Base-by-base conservation (phyloP, 1,140 invertebrate genomes). In the Calliopsis andreniformis region DNA sequence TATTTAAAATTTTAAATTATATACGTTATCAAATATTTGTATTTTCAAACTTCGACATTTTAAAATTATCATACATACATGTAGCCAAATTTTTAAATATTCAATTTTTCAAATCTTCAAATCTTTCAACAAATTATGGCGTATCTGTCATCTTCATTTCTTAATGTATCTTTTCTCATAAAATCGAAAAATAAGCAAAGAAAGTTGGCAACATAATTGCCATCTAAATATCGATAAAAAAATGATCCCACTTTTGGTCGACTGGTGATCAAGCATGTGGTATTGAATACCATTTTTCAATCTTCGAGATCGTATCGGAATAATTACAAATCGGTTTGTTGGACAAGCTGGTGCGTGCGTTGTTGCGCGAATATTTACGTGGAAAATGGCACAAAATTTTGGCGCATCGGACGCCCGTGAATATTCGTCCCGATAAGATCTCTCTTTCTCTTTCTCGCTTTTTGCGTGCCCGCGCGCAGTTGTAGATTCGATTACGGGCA, bases 401-500 rank as follows among this genome's bases (percentile, higher is more conserved):
- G 70, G 70, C 61, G 43, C 61, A 55, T 30, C 18, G 32, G n/a
- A 12, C 25, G 10, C 39, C 35, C 14, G 51, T 30, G 70, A 73
- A 66, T 64, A 73, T 64, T 43, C 25, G 10, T 10, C n/a, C 0
- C 16, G 70, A 66, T 73, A 73, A 73, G 61, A 73, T 76, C 66
- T 76, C 43, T 30, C 18, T 42, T n/a, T 35, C 45, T 25, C 30
- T 51, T 14, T 51, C n/a, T 23, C n/a, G n/a, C n/a, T n/a, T n/a
- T n/a, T n/a, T n/a, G n/a, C n/a, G n/a, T n/a, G n/a, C n/a, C n/a
- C n/a, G 12, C 20, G n/a, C 14, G 28, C 25, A 49, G 28, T 61
- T 42, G 47, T 53, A 61, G 28, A 68, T 76, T 59, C 51, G 64
- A 76, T 76, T 68, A 76, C 63, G 18, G 58, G 39, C 56, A 77